Base-by-base conservation (phyloP, 2,797 vertebrate genomes). In the Astyanax mexicanus region DNA sequence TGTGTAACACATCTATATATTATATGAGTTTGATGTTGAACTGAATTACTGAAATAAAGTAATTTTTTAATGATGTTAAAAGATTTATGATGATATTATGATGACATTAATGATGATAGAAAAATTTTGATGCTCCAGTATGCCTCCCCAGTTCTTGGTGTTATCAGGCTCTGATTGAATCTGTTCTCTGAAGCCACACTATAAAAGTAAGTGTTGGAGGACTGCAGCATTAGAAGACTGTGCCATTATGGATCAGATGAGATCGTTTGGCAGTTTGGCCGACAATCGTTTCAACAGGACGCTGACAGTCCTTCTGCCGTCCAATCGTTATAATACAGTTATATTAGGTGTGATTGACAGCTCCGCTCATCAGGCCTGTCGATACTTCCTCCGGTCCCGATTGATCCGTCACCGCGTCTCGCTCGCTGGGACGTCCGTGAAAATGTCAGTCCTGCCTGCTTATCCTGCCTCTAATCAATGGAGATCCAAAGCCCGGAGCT, bases 401-500 rank as follows among this genome's bases (percentile, higher is more conserved):
- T 72, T 68, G 75, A 80, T 78, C 66, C 38, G 29, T 27, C 29
- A 65, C 19, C 44, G 42, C 49, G 69, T 80, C 74, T 47, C 57
- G 27, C 57, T 78, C 79, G 74, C 27, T 72, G 42, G 81, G 81
- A 81, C 78, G 84, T 79, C 78, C 79, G 82, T 67, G 82, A 83
- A 86, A 84, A 64, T 89, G 89, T 89, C 87, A 89, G 83, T 83
- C 82, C 75, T 68, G 77, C 62, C 80, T 29, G 72, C 71, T 86
- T 85, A 85, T 77, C 65, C 51, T 51, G 88, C 86, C 82, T 86
- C 83, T 85, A 86, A 92, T 93, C 89, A 71, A 92, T 92, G 42
- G 72, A 27, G 57, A 72, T 72, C 73, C 77, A 58, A 64, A 69
- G 65, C 29, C 45, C 55, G 67, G 19, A 38, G 40, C 69, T 74